Base-by-base conservation (phyloP, 2,797 vertebrate species). In the Coluber constrictor region DNA sequence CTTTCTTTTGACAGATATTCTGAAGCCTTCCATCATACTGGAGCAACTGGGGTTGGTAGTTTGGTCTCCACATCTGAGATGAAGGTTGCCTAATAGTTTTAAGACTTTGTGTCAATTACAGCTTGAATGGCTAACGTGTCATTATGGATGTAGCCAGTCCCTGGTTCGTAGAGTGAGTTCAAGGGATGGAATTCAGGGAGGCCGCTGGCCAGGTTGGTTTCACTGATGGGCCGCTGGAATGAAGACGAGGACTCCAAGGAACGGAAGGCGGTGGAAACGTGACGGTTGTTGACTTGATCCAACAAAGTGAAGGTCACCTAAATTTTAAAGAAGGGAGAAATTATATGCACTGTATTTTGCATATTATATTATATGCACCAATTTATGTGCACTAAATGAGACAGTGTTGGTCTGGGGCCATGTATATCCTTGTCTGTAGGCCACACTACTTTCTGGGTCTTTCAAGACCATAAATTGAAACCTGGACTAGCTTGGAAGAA, bases 241-340 rank as follows among this genome's bases (percentile, higher is more conserved):
- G 98, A 98, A 0, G 96, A 95, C 0, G 98, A 98, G 7, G 87
- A 94, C 7, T 97, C 95, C 94, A 98, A 97, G 0, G 98, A 98
- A n/a, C 97, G 97, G 95, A 98, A 98, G 43, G 98, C 97, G 0
- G 97, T 97, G 0, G 98, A 97, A 92, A 98, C 94, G 0, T 98
- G 98, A 55, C 98, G 97, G 4, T 96, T 97, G 90, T 98, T 97
- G 93, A 97, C 97, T 96, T 98, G 98, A 95, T 98, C 98, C 2
- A 98, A 95, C 20, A 98, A 97, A 95, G 98, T 98, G 94, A 98
- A 98, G 18, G 98, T 98, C 90, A 98, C 98, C 98, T 98, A 95
- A 15, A 20, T 88, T 37, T 56, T 47, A 43, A 74, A 32, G 70
- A 57, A 25, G 23, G 11, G 51, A 83, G 2, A 83, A 29, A 18